phyloP scores from a whole-genome alignment of 2,888 invertebrate species.

The Trissolcus japonicus region DNA sequence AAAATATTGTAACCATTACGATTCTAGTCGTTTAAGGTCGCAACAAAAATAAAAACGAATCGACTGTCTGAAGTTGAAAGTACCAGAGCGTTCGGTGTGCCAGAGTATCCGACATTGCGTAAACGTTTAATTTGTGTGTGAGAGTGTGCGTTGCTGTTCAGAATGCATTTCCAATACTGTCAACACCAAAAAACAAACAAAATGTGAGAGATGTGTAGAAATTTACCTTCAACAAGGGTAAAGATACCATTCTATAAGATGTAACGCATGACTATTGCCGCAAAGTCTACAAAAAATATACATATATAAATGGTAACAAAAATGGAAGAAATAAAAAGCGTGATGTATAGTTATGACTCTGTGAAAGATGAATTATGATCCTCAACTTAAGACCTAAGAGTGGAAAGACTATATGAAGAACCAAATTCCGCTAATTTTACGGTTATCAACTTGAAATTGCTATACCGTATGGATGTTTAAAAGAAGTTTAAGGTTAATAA shows the following conservation, averaged over 20 bases:
- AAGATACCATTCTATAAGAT: conserved; percentile 14
- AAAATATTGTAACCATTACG: conserved; percentile 58
- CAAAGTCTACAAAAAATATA: conserved; percentile 5
- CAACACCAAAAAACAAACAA: conserved; percentile 66
- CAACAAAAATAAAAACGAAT: conserved; percentile 44
- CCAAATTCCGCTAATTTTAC: conserved; percentile 53
- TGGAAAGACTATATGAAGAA: conserved; percentile 11
- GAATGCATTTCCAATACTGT: conserved; percentile 70
- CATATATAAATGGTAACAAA: conserved; percentile 11
- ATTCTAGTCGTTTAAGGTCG: conserved; percentile 45
- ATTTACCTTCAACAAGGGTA: conserved; percentile 13
- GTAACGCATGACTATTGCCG: conserved; percentile 14
- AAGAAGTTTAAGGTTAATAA: conserved; percentile 65
- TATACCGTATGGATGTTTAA: conserved; percentile 63
- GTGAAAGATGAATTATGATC: not conserved
- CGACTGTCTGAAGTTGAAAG: conserved; percentile 66
- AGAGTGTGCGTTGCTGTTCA: conserved; percentile 56
- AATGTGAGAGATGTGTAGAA: conserved; percentile 33
- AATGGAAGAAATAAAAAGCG: conserved; percentile 18
- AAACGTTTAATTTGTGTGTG: conserved; percentile 37
- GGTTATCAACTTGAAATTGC: conserved; percentile 64
- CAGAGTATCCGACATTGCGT: conserved; percentile 38
- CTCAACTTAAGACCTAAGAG: not conserved
- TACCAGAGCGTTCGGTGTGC: conserved; percentile 57
- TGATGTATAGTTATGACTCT: not conserved